These are phyloP conservation scores for Philereme transversata DNA, from an alignment of 2,888 invertebrate species.

Conservation along the genomic window DNA sequence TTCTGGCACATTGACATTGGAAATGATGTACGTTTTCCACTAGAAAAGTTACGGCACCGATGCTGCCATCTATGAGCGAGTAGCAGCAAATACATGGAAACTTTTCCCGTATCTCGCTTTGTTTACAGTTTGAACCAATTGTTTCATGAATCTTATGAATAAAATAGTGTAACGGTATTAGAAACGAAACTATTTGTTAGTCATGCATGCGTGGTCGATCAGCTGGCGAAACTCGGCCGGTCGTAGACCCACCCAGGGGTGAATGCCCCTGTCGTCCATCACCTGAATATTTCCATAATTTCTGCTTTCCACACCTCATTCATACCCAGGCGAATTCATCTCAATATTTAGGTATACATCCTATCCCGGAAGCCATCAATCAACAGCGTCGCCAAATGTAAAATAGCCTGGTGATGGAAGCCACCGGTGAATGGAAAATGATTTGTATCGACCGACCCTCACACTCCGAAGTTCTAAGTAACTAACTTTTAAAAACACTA, in stretches of 20 bases:
- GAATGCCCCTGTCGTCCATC: constrained; percentile 65
- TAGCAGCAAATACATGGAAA: constrained; percentile 33
- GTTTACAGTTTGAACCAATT: constrained; percentile 27
- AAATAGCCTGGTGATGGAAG: constrained; percentile 18
- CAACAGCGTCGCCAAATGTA: constrained; percentile 36
- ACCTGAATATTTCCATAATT: constrained; percentile 75
- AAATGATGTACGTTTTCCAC: too few relatives aligned
- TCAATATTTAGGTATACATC: constrained; percentile 64
- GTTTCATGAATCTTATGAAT: constrained; percentile 29
- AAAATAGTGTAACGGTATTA: constrained; percentile 48
- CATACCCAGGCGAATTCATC: constrained; percentile 73
- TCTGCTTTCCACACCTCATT: constrained; percentile 64
- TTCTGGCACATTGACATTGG: too few relatives aligned
- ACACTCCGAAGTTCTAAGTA: too few relatives aligned
- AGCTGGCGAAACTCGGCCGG: constrained; percentile 79
- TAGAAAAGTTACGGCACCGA: background rate
- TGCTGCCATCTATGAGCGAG: constrained; percentile 49
- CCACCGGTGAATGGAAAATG: constrained; percentile 38
- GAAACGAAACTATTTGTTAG: constrained; percentile 56
- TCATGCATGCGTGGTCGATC: constrained; percentile 61
- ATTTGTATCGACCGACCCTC: background rate
- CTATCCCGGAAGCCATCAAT: constrained; percentile 61
- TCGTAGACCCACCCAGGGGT: constrained; percentile 61
- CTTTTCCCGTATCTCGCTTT: constrained; percentile 6
- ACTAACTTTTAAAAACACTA: too few relatives aligned